These are phyloP conservation scores for Carcharodon carcharias DNA, from an alignment of 2,797 vertebrate species.

Conservation along the genomic window DNA sequence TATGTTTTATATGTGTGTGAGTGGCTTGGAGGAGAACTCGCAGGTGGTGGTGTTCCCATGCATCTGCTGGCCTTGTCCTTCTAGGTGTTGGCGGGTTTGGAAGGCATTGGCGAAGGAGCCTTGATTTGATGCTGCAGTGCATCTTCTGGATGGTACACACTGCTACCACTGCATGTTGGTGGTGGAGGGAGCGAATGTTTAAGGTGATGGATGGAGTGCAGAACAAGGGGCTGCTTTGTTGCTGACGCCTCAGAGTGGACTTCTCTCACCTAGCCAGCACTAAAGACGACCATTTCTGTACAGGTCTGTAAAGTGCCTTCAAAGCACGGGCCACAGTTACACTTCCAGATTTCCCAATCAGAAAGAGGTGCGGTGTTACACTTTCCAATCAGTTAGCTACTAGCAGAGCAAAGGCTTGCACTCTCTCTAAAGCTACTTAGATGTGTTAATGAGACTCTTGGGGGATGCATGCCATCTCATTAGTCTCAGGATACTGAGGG, in stretches of 20 bases:
- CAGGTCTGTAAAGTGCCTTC: not conserved
- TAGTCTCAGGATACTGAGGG: not conserved
- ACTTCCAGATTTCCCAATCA: not conserved
- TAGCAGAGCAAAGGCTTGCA: not conserved
- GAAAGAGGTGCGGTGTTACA: not conserved
- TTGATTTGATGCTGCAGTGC: no score
- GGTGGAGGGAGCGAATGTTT: no score
- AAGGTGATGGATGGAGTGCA: no score
- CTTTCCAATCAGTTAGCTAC: not conserved
- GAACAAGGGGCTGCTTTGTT: no score
- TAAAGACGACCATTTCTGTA: not conserved
- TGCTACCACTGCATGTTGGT: no score
- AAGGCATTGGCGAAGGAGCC: no score
- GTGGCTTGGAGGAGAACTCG: no score
- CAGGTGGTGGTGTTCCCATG: no score
- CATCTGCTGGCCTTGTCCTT: no score
- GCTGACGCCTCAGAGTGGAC: not conserved
- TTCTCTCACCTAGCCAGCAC: not conserved
- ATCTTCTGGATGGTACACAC: no score
- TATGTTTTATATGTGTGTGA: no score
- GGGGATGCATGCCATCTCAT: not conserved
- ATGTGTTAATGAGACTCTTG: slow-evolving; percentile 27
- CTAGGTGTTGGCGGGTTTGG: no score
- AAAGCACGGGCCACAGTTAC: not conserved
- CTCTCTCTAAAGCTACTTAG: slow-evolving; percentile 20